phyloP scores from a whole-genome alignment of 1,140 invertebrate species.

The Magallana angulata region DNA sequence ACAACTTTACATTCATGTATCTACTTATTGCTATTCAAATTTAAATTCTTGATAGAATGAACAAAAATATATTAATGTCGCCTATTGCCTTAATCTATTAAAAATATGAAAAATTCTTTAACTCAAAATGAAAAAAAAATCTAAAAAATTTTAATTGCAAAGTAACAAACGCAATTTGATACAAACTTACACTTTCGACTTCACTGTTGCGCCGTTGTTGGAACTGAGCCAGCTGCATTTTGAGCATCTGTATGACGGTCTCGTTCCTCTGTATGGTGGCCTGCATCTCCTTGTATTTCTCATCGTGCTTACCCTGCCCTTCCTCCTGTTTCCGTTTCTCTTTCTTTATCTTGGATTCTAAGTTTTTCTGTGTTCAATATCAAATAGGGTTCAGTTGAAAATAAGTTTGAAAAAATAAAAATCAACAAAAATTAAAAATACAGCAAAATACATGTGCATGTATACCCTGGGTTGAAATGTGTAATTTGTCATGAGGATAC shows the following conservation, averaged over 20 bases:
- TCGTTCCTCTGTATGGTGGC: constrained; percentile 72
- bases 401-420: no score
- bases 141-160: no score
- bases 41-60: no score
- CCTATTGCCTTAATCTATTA: no score
- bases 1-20: no score
- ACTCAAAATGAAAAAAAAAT: no score
- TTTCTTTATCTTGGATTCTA: constrained; percentile 69
- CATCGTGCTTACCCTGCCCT: constrained; percentile 66
- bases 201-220: constrained; percentile 54
- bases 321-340: constrained; percentile 70
- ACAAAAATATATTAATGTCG: no score
- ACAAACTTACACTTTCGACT: constrained; percentile 55
- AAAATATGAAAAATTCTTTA: no score
- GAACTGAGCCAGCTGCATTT: constrained; percentile 70
- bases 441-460: neutral
- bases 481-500: no score
- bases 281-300: constrained; percentile 72
- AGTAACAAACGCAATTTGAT: neutral
- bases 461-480: no score
- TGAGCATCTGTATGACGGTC: constrained; percentile 73
- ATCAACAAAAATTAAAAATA: neutral
- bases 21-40: no score
- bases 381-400: neutral
- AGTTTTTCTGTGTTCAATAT: constrained; percentile 68